Base-by-base conservation (phyloP, 2,113 vertebrate genomes). In the Panurus biarmicus region DNA sequence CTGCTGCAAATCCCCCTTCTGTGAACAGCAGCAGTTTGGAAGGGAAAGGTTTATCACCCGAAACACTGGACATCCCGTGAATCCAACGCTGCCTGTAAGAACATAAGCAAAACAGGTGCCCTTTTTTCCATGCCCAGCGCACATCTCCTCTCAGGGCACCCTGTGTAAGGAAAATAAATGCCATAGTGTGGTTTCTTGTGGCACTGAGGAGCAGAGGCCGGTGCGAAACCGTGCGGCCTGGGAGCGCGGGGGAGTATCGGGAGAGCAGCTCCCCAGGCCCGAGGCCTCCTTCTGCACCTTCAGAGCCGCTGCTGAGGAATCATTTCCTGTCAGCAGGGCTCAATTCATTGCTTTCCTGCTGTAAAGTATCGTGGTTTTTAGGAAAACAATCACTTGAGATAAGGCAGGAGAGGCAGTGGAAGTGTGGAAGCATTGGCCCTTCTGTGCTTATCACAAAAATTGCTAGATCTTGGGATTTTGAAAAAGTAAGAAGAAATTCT, bases 171-270 rank as follows among this genome's bases (percentile, higher is more conserved):
- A 42, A n/a, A 67, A 58, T 14, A 72, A 80, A 67, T 17, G 36
- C 36, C 4, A 0, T 3, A 22, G 47, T 70, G 18, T 47, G 74
- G 18, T 62, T 70, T 26, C 51, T 7, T 47, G 44, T 62, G 47
- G 35, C 5, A 3, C 3, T 42, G 53, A 69, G 71, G 62, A 79
- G 40, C 11, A 11, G 0, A 0, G 40, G 69, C 12, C 0, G 0
- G 36, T 14, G 15, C 0, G 5, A 76, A 69, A 22, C 36, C 0
- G 0, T 4, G 22, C 1, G 5, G n/a, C 7, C 35, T 51, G 29
- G 38, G 66, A 50, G 29, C 0, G 4, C 20, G 69, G 29, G 16
- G 44, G 45, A 53, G 15, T 28, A 21, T 42, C 1, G 4, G 51
- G 40, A 70, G 56, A 1, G 25, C 36, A n/a, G 3, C 13, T 25